Evolutionary conservation across 1,140 invertebrate genomes (phyloP).

Genomic region (Euborellia annulipes): DNA sequence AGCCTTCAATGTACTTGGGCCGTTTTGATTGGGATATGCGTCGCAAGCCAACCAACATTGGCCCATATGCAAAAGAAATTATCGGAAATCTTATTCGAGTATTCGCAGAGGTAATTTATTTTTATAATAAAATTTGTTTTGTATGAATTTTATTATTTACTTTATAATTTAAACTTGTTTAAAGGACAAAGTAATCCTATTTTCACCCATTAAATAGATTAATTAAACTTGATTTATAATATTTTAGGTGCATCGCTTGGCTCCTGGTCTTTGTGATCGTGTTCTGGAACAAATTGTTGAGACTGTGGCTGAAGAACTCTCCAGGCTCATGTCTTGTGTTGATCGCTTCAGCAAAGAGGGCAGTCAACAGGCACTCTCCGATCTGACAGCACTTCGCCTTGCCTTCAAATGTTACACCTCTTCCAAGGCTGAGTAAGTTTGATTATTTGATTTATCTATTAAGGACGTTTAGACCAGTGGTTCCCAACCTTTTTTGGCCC

Average conservation of each 20-base stretch:
- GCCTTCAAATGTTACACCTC: conserved; percentile 34
- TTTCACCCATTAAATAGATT: too few species aligned
- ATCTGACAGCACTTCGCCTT: conserved; percentile 40
- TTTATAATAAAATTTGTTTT: background rate
- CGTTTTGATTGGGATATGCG: conserved; percentile 72
- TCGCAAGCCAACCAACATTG: conserved; percentile 53
- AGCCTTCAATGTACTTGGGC: conserved; percentile 87
- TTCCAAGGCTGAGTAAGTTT: conserved; percentile 35
- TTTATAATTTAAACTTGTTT: too few species aligned
- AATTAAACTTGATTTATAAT: too few species aligned
- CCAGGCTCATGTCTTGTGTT: conserved; percentile 67
- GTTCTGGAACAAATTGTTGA: conserved; percentile 77
- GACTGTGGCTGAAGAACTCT: conserved; percentile 79
- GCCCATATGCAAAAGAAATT: conserved; percentile 84
- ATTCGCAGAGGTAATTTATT: conserved; percentile 63
- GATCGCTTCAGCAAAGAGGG: conserved; percentile 48
- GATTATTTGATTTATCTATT: too few species aligned
- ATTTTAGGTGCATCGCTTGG: conserved; percentile 59
- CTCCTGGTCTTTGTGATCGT: conserved; percentile 52
- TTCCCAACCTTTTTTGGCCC: background rate
- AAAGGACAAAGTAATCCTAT: too few species aligned
- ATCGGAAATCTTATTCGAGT: conserved; percentile 82
- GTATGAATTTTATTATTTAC: conserved; percentile 6
- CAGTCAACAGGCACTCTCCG: conserved; percentile 46
- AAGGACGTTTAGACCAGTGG: conserved; percentile 2